Percentiles rank a stretch among this genome's conserved stretches.
These are phyloP conservation scores for Agrilus mali DNA, from an alignment of 2,888 invertebrate species.

Conservation along the genomic window DNA sequence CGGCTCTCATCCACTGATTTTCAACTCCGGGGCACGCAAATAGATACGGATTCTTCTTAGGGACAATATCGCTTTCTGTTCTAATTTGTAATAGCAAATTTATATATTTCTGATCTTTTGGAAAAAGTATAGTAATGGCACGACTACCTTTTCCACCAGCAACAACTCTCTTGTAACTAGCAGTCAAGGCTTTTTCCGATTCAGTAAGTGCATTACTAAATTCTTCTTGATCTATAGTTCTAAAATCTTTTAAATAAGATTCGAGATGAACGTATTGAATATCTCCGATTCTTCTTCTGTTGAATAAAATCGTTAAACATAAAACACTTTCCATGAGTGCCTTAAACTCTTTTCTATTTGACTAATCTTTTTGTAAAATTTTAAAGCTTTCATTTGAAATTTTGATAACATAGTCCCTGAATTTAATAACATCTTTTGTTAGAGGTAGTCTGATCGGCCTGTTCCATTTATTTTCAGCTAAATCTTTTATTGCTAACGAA, in stretches of 20 bases:
- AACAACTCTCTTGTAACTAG: constrained; percentile 4
- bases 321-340: constrained; percentile 1
- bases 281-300: constrained; percentile 9
- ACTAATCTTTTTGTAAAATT: constrained; percentile 1
- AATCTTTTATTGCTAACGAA: constrained; percentile 7
- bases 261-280: constrained; percentile 4
- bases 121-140: constrained; percentile 8
- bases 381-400: not conserved
- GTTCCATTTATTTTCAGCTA: constrained; percentile 9
- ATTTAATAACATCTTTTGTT: constrained; percentile 9
- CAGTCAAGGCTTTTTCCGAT: constrained; percentile 6
- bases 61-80: constrained; percentile 3
- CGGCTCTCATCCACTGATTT: constrained; percentile 7
- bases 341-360: constrained; percentile 1
- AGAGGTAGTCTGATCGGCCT: constrained; percentile 5
- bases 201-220: constrained; percentile 1
- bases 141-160: constrained; percentile 7
- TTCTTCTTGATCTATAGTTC: constrained; percentile 3
- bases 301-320: constrained; percentile 7
- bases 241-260: constrained; percentile 3
- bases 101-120: constrained; percentile 5
- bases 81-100: constrained; percentile 8
- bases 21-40: constrained; percentile 4
- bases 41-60: constrained; percentile 6
- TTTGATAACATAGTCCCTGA: constrained; percentile 4